These are phyloP conservation scores for Drosophila willistoni DNA, from an alignment of 1,140 invertebrate species.

Conservation along the genomic window DNA sequence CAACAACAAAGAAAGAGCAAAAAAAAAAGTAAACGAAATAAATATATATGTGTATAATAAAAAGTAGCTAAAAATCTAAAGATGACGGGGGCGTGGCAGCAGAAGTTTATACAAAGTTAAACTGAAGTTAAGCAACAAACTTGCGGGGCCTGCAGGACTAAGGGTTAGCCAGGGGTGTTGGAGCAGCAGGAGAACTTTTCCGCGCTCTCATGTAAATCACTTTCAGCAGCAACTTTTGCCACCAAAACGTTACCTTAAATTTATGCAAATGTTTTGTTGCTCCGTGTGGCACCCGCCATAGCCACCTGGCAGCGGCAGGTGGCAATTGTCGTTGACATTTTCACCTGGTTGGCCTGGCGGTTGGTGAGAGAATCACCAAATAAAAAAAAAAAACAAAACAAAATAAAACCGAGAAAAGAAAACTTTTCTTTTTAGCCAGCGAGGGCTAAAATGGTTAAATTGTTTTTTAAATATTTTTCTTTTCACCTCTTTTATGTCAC, in stretches of 20 bases:
- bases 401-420: constrained; percentile 1
- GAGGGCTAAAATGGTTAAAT: constrained; percentile 69
- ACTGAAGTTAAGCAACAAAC: constrained; percentile 77
- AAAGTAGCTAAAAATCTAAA: constrained; percentile 45
- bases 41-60: constrained; percentile 32
- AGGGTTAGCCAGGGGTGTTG: constrained; percentile 8
- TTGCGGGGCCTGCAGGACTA: neutral
- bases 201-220: constrained; percentile 70
- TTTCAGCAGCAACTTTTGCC: constrained; percentile 72
- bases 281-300: constrained; percentile 2
- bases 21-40: constrained; percentile 26
- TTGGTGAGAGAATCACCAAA: constrained; percentile 21
- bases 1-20: constrained; percentile 10
- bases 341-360: constrained; percentile 56
- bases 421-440: constrained; percentile 24
- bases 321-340: constrained; percentile 78
- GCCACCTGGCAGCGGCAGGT: constrained; percentile 26
- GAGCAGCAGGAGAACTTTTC: neutral
- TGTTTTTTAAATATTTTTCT: constrained; percentile 59
- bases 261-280: constrained; percentile 72
- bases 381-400: neutral
- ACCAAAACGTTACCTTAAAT: constrained; percentile 66
- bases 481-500: neutral
- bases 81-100: neutral
- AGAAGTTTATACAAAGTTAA: constrained; percentile 78